phyloP scores from a whole-genome alignment of 2,888 invertebrate species.

The Antitype chi region DNA sequence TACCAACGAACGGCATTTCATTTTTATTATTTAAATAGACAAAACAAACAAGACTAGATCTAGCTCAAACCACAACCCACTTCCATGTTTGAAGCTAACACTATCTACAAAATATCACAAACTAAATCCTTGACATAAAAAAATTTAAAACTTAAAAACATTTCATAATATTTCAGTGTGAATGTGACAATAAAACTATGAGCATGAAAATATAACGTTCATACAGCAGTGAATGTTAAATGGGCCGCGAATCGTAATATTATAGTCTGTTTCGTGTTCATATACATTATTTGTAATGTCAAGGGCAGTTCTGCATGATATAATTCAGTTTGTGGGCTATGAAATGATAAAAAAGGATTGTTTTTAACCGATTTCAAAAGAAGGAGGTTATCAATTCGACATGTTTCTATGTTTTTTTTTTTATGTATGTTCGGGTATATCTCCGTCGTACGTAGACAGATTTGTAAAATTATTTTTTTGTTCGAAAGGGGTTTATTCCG shows the following conservation, averaged over 20 bases:
- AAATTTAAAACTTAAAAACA: slow-evolving; percentile 31
- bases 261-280: slow-evolving; percentile 34
- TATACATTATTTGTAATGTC: slow-evolving; percentile 48
- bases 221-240: slow-evolving; percentile 23
- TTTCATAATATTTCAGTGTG: slow-evolving; percentile 28
- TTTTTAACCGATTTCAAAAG: too few species aligned
- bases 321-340: slow-evolving; percentile 21
- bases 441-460: too few species aligned
- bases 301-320: slow-evolving; percentile 44
- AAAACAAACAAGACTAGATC: not conserved
- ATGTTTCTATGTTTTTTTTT: too few species aligned
- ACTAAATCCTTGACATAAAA: slow-evolving; percentile 53
- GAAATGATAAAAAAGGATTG: not conserved
- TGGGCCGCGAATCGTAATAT: slow-evolving; percentile 36
- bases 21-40: too few species aligned
- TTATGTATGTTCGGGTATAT: too few species aligned
- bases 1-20: too few species aligned
- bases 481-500: too few species aligned
- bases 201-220: slow-evolving; percentile 16
- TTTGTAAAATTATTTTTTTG: too few species aligned
- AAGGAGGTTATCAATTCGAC: too few species aligned
- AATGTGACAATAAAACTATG: slow-evolving; percentile 27
- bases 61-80: not conserved
- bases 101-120: not conserved
- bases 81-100: not conserved